These are phyloP conservation scores for Gavialis gangeticus DNA, from an alignment of 2,113 vertebrate genomes.

Conservation along the genomic window DNA sequence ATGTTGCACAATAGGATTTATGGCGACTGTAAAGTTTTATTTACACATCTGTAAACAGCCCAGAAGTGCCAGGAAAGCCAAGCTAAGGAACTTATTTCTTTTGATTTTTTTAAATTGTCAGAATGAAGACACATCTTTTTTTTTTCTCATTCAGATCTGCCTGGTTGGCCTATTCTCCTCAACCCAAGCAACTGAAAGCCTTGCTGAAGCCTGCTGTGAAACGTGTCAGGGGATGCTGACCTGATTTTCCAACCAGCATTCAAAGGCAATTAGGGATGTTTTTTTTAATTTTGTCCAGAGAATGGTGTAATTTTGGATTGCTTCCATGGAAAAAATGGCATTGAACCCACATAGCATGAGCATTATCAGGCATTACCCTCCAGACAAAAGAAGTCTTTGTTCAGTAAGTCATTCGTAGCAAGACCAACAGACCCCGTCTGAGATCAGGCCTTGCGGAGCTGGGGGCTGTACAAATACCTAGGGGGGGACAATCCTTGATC, in stretches of 20 bases:
- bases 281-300: background rate
- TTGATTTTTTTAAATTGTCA: accelerated
- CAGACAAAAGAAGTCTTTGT: background rate
- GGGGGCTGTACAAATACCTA: background rate
- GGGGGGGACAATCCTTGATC: background rate
- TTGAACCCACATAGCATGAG: background rate
- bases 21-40: background rate
- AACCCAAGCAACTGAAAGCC: background rate
- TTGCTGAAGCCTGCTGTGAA: background rate
- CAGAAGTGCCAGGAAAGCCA: background rate
- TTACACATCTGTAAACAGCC: constrained; percentile 22
- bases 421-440: background rate
- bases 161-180: background rate
- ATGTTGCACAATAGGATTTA: constrained; percentile 46
- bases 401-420: background rate
- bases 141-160: too few species aligned
- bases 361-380: background rate
- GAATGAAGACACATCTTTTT: background rate
- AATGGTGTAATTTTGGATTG: background rate
- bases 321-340: background rate
- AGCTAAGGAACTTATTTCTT: background rate
- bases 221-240: background rate
- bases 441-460: background rate
- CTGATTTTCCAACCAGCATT: background rate
- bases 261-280: background rate